These are phyloP conservation scores for Dynastes maya DNA, from an alignment of 2,888 invertebrate genomes.

Conservation along the genomic window DNA sequence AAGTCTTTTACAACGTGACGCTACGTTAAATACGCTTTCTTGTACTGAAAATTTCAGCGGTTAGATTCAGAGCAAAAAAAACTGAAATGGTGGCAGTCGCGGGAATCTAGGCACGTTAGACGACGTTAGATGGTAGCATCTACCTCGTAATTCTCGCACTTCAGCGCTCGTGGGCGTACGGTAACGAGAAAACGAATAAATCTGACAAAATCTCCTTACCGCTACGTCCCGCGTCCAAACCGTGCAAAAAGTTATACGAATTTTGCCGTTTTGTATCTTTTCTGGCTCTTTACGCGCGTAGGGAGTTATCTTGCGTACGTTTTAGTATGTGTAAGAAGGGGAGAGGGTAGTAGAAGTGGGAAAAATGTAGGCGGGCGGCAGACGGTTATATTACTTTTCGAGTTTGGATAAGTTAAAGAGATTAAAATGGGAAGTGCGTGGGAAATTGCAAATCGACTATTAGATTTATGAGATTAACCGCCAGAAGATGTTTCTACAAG, in stretches of 20 bases:
- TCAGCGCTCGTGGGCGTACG: background rate
- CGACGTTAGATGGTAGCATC: background rate
- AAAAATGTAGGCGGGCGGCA: slow-evolving; percentile 8
- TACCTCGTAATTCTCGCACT: slow-evolving; percentile 27
- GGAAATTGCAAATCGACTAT: background rate
- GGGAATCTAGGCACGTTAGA: background rate
- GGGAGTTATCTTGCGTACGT: slow-evolving; percentile 6
- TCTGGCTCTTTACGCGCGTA: slow-evolving; percentile 20
- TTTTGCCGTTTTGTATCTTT: slow-evolving; percentile 18
- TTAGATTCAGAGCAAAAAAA: background rate
- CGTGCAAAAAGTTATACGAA: slow-evolving; percentile 22
- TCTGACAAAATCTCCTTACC: slow-evolving; percentile 37
- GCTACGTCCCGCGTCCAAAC: background rate
- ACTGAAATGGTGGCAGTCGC: background rate
- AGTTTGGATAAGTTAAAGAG: slow-evolving; percentile 25
- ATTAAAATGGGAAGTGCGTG: background rate
- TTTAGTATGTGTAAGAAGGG: background rate
- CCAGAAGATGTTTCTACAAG: background rate
- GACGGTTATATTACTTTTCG: slow-evolving; percentile 17
- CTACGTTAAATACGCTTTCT: slow-evolving; percentile 23
- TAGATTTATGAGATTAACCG: background rate
- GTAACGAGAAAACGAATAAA: slow-evolving; percentile 30
- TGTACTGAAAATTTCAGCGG: slow-evolving; percentile 42
- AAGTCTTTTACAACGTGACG: slow-evolving; percentile 25
- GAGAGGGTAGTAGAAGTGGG: background rate